Evolutionary conservation across 2,797 vertebrate genomes (phyloP).

Genomic region (Melanitta fusca): DNA sequence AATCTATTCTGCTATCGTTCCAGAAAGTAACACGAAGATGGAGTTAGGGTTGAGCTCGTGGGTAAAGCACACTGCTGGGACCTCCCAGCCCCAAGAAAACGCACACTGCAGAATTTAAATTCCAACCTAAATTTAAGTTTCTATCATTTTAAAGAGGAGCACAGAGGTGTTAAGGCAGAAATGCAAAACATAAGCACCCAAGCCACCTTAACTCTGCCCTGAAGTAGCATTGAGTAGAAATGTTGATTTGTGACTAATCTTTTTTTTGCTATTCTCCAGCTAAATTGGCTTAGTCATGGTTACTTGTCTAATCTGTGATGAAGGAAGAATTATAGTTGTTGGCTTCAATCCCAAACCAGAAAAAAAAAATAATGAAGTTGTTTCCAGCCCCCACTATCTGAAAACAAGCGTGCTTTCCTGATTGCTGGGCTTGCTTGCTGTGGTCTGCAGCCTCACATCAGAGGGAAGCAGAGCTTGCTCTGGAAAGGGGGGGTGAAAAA

Average conservation of each 20-base stretch:
- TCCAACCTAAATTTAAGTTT: not conserved
- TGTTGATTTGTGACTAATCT: not conserved
- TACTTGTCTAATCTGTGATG: not conserved
- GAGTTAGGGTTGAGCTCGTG: not conserved
- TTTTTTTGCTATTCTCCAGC: not conserved
- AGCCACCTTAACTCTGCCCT: not conserved
- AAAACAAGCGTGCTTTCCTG: not conserved
- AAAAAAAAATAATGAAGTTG: not conserved
- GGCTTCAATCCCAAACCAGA: not conserved
- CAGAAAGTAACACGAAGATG: not conserved
- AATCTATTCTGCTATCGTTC: not conserved
- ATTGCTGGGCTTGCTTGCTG: accelerated
- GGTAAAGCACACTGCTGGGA: not conserved
- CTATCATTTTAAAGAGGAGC: not conserved
- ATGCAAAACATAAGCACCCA: not conserved
- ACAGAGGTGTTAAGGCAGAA: not conserved
- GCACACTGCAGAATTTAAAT: not conserved
- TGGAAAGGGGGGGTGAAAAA: not conserved
- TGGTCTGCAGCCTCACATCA: not conserved
- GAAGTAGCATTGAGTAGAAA: not conserved
- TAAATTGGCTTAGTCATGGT: not conserved
- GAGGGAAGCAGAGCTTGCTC: not conserved
- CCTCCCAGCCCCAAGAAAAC: not conserved
- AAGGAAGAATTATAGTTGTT: not conserved
- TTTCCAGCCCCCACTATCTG: not conserved